phyloP scores from a whole-genome alignment of 2,113 vertebrate genomes.

The Microcebus murinus region DNA sequence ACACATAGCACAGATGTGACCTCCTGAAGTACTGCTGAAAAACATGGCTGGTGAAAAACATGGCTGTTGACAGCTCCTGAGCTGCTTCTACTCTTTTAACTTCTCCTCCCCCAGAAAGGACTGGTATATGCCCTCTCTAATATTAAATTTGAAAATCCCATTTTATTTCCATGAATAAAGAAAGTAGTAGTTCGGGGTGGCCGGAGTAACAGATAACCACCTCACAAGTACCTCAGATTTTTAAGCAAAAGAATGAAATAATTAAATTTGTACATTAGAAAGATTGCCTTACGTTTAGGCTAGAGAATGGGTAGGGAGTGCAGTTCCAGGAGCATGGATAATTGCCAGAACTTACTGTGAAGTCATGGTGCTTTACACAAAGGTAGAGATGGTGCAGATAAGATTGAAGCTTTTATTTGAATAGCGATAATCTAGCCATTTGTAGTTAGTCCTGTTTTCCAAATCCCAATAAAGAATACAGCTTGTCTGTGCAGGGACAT shows the following conservation, averaged over 20 bases:
- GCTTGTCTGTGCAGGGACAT: neutral
- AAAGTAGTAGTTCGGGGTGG: neutral
- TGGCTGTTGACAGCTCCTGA: neutral
- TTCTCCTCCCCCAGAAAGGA: neutral
- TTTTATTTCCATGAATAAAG: slow-evolving; percentile 4
- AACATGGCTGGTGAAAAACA: neutral
- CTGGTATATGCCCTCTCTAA: neutral
- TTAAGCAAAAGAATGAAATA: neutral
- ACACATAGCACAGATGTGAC: neutral
- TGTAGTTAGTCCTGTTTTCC: neutral
- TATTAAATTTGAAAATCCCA: neutral
- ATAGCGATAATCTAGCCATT: neutral
- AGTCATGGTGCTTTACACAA: neutral
- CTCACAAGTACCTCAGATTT: neutral
- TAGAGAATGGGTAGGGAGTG: neutral
- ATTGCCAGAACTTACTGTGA: neutral
- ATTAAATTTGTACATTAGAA: neutral
- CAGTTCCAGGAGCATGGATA: neutral
- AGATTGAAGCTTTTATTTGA: neutral
- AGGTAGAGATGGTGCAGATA: neutral
- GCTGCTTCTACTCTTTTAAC: neutral
- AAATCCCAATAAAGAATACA: neutral
- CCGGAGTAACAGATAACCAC: neutral
- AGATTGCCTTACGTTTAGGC: neutral
- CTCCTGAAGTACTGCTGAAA: neutral